Conservation (phyloP, 2,888 invertebrate genomes). For the Microctonus hyperodae region DNA sequence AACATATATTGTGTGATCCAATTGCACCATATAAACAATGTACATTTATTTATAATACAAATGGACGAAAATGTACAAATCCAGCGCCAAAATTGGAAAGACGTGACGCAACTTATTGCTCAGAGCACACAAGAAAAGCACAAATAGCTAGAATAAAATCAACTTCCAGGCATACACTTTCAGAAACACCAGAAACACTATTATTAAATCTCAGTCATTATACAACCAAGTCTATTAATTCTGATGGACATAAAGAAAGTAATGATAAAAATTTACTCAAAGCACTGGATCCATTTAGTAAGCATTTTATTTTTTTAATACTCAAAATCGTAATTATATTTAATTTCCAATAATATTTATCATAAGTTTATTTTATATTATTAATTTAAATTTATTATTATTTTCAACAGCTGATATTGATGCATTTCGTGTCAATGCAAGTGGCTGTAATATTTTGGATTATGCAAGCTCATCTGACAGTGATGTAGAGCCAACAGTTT, state of each 20-base stretch:
- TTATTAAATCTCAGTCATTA: slow-evolving; percentile 73
- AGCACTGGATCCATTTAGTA: slow-evolving; percentile 70
- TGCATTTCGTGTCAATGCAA: slow-evolving; percentile 65
- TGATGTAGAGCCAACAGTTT: slow-evolving; percentile 72
- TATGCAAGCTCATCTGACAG: slow-evolving; percentile 80
- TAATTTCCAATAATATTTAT: not conserved
- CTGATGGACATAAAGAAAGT: slow-evolving; percentile 64
- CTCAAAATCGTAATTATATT: slow-evolving; percentile 13
- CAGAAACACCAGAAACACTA: slow-evolving; percentile 73
- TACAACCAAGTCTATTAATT: slow-evolving; percentile 61
- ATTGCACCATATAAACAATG: slow-evolving; percentile 87
- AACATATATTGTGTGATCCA: slow-evolving; percentile 85
- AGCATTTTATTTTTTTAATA: slow-evolving; percentile 43
- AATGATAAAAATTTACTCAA: slow-evolving; percentile 61
- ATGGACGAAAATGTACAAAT: slow-evolving; percentile 78
- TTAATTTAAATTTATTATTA: no score
- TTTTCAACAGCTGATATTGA: slow-evolving; percentile 65
- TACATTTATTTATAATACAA: slow-evolving; percentile 71
- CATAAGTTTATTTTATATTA: no score
- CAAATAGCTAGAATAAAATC: slow-evolving; percentile 71
- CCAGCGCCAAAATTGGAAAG: slow-evolving; percentile 79
- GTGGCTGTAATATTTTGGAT: slow-evolving; percentile 70
- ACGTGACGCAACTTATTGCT: slow-evolving; percentile 75
- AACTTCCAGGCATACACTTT: slow-evolving; percentile 69
- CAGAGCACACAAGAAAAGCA: slow-evolving; percentile 74